Conservation (phyloP, 2,113 vertebrate genomes). For the Proteles cristata region DNA sequence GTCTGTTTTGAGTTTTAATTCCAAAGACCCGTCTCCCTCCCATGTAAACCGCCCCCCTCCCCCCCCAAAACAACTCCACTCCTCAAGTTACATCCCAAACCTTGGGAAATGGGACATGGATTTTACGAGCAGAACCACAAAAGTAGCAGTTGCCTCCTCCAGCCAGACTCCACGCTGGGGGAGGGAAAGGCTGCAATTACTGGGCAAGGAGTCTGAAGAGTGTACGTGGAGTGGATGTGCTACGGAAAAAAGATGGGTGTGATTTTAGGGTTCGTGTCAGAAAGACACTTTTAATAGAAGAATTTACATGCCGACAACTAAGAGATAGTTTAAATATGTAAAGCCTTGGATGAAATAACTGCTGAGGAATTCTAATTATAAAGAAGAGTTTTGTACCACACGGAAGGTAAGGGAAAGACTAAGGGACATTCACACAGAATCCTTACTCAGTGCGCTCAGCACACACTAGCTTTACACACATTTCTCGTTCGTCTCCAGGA, state of each 20-base stretch:
- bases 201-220: background rate
- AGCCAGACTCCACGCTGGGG: background rate
- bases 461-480: background rate
- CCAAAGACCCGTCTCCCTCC: background rate
- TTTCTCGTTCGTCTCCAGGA: background rate
- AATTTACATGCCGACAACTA: slow-evolving; percentile 31
- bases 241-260: background rate
- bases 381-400: background rate
- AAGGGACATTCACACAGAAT: background rate
- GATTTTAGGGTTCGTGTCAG: background rate
- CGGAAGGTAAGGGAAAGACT: background rate
- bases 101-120: background rate
- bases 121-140: slow-evolving; percentile 39
- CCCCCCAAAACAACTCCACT: background rate
- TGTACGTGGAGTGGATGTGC: background rate
- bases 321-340: slow-evolving; percentile 6
- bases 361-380: slow-evolving; percentile 1
- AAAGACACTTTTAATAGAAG: slow-evolving; percentile 16
- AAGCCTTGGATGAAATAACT: background rate
- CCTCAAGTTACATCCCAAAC: background rate
- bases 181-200: background rate
- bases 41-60: too few species aligned
- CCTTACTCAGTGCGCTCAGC: background rate
- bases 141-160: background rate
- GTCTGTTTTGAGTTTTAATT: slow-evolving; percentile 8